phyloP scores from a whole-genome alignment of 2,888 invertebrate species.

The Drosophila yooni region DNA sequence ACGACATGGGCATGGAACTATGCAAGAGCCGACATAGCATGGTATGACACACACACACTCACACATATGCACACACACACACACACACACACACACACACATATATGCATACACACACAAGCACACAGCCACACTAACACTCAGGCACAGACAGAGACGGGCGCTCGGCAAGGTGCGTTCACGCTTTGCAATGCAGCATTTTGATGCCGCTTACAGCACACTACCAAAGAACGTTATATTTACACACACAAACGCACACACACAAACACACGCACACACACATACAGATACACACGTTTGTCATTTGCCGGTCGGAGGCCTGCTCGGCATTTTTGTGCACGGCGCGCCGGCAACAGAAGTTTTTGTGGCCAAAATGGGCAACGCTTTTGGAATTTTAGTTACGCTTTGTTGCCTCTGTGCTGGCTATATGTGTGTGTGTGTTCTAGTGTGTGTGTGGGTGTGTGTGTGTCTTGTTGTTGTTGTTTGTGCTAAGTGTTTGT shows the following conservation, averaged over 20 bases:
- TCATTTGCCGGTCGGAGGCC: conserved; percentile 43
- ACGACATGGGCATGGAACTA: conserved; percentile 73
- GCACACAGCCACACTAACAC: conserved; percentile 13
- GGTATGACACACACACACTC: conserved; percentile 36
- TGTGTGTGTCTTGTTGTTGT: conserved; percentile 53
- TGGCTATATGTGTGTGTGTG: conserved; percentile 22
- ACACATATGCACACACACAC: conserved; percentile 34
- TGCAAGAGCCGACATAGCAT: conserved; percentile 70
- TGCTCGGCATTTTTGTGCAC: conserved; percentile 74
- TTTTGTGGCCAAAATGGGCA: conserved; percentile 78
- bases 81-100: conserved; percentile 24
- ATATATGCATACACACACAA: conserved; percentile 1
- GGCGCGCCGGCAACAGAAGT: conserved; percentile 56
- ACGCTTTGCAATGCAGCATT: conserved; percentile 76
- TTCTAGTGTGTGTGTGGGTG: conserved; percentile 18
- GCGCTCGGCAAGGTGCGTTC: conserved; percentile 73
- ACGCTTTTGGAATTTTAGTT: conserved; percentile 80
- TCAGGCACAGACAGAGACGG: conserved; percentile 17
- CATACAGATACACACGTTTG: conserved; percentile 24
- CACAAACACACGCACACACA: conserved; percentile 10
- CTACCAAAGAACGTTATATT: not conserved
- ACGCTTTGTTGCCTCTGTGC: conserved; percentile 70
- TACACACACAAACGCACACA: conserved; percentile 4
- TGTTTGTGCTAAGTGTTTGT: conserved; percentile 77
- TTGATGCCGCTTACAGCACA: conserved; percentile 18